phyloP scores from a whole-genome alignment of 1,140 invertebrate genomes.

The Bombus sylvicola region DNA sequence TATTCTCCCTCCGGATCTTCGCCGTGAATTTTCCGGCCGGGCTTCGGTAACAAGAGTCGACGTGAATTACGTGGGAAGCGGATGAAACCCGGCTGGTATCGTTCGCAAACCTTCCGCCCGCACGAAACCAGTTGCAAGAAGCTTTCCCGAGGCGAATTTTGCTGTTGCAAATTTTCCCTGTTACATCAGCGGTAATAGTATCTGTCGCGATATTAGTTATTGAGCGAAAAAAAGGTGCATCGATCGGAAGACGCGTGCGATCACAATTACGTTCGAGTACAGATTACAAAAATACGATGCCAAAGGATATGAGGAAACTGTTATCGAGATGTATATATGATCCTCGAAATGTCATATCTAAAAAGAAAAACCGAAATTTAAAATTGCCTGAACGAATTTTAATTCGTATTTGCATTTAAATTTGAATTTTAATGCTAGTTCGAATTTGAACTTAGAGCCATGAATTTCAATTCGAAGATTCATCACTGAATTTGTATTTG shows the following conservation, averaged over 20 bases:
- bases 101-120: conserved; percentile 42
- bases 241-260: neutral
- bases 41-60: conserved; percentile 43
- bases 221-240: conserved; percentile 2
- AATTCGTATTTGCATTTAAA: neutral
- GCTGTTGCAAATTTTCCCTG: conserved; percentile 62
- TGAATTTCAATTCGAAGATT: neutral
- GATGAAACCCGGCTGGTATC: conserved; percentile 18
- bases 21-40: conserved; percentile 48
- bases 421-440: too few species aligned
- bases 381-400: too few species aligned
- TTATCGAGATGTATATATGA: neutral
- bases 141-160: conserved; percentile 51
- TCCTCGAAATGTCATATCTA: neutral
- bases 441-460: too few species aligned
- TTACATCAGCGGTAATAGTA: conserved; percentile 74
- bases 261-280: neutral
- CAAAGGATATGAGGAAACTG: neutral
- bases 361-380: too few species aligned
- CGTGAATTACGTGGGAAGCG: conserved; percentile 52
- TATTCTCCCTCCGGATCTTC: conserved; percentile 41
- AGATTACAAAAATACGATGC: neutral
- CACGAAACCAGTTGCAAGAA: conserved; percentile 49
- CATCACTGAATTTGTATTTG: neutral
- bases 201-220: conserved; percentile 75